Conservation (phyloP, 2,797 vertebrate species). For the Falco berigora region DNA sequence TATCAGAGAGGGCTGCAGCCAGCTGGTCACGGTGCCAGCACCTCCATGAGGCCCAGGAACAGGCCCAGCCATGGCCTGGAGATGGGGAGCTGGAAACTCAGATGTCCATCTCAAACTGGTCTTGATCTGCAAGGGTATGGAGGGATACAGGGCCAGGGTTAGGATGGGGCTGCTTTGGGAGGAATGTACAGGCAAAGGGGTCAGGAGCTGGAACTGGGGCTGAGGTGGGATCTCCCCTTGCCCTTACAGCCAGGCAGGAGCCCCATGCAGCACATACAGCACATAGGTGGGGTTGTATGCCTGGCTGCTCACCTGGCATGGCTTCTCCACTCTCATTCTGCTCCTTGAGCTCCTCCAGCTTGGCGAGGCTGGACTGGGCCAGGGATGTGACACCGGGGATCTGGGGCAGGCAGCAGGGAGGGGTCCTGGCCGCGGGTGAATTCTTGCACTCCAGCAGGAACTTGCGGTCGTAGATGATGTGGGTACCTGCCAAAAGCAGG, state of each 20-base stretch:
- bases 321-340: conserved; percentile 86
- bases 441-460: conserved; percentile 91
- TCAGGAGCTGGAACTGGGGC: not conserved
- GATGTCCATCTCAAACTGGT: conserved; percentile 76
- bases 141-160: conserved; percentile 2
- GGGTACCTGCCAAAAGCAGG: conserved; percentile 80
- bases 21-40: conserved; percentile 54
- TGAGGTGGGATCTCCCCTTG: not conserved
- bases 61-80: conserved; percentile 48
- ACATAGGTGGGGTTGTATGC: not conserved
- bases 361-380: conserved; percentile 77
- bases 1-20: conserved; percentile 56
- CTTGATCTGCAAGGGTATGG: conserved; percentile 60
- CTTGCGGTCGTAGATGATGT: conserved; percentile 91
- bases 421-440: conserved; percentile 84
- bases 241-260: not conserved
- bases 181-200: not conserved
- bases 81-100: conserved; percentile 47
- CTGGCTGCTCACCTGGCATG: conserved; percentile 77
- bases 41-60: conserved; percentile 58
- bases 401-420: conserved; percentile 87
- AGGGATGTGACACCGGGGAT: conserved; percentile 87
- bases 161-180: not conserved
- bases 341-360: conserved; percentile 89
- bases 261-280: accelerated